Conservation (phyloP, 2,113 vertebrate species). For the Dromiciops gliroides region DNA sequence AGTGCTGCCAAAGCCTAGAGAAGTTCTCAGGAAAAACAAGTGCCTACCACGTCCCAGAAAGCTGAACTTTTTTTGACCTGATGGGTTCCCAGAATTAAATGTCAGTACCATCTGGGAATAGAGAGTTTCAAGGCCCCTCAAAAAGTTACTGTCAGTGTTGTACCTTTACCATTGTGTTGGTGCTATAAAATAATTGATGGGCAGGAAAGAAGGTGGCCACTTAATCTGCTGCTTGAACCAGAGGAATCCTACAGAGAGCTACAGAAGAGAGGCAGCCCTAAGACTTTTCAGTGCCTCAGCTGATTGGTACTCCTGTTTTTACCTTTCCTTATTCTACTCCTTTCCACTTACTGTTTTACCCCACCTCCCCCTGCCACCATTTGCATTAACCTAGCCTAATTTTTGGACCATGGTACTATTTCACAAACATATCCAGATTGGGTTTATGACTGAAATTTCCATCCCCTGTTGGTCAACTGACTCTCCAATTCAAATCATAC, state of each 20-base stretch:
- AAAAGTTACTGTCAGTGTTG: slow-evolving; percentile 21
- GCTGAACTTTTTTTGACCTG: slow-evolving; percentile 33
- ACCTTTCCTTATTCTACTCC: not conserved
- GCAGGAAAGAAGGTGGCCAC: not conserved
- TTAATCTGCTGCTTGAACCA: slow-evolving; percentile 14
- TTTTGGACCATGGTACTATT: not conserved
- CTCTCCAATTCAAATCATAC: not conserved
- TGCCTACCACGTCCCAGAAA: not conserved
- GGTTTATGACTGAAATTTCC: no score
- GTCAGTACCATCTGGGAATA: not conserved
- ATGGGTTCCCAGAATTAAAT: slow-evolving; percentile 5
- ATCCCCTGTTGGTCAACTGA: not conserved
- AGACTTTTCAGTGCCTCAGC: not conserved
- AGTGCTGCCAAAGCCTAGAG: not conserved
- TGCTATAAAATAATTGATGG: not conserved
- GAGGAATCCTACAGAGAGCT: not conserved
- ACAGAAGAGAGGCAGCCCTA: not conserved
- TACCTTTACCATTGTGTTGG: not conserved
- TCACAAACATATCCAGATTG: not conserved
- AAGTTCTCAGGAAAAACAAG: not conserved
- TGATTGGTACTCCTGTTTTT: not conserved
- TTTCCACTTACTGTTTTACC: not conserved
- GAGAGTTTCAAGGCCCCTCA: not conserved
- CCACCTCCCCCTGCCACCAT: not conserved
- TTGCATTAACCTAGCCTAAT: not conserved